Base-by-base conservation (phyloP, 2,113 vertebrate species). In the Pseudorectes ferrugineus region DNA sequence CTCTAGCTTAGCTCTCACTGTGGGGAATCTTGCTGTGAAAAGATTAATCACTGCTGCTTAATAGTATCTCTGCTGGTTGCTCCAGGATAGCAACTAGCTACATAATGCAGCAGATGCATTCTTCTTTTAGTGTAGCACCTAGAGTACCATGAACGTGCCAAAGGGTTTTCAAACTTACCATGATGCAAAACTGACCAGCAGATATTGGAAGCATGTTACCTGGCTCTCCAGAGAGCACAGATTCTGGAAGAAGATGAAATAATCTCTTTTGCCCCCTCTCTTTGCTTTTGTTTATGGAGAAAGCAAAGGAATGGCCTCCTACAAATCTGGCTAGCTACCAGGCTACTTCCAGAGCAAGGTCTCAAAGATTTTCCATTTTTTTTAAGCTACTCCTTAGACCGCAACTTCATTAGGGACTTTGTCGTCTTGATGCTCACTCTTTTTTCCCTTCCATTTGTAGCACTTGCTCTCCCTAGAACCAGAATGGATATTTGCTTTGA, bases 31-130 rank as follows among this genome's bases (percentile, higher is more conserved):
- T 93, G 88, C 95, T 90, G 94, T 83, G 93, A 94, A 94, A 87
- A 92, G 88, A 96, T 96, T 96, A 97, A 97, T 95, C 95, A 96
- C 75, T 59, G 54, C 59, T 94, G 49, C 74, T 95, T 96, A 95
- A 96, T 93, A 96, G 96, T 85, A 85, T 96, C 92, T 94, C 93
- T 92, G 93, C 75, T 95, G 92, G 92, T 94, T 96, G 66, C 92
- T 94, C 74, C 75, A 92, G 89, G 81, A 92, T 70, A 93, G 87
- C 49, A 79, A 63, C 71, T n/a, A 92, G 51, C 85, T 92, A 77
- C 72, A 74, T 83, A 96, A 92, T 63, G 55, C 67, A 83, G 92
- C 67, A 93, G 71, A 94, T 89, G 67, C 62, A 77, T 96, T 95
- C 84, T 84, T 87, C 76, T 79, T 91, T 88, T 26, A 80, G 75